phyloP scores from a whole-genome alignment of 1,140 invertebrate genomes.

The Pectinophora gossypiella region DNA sequence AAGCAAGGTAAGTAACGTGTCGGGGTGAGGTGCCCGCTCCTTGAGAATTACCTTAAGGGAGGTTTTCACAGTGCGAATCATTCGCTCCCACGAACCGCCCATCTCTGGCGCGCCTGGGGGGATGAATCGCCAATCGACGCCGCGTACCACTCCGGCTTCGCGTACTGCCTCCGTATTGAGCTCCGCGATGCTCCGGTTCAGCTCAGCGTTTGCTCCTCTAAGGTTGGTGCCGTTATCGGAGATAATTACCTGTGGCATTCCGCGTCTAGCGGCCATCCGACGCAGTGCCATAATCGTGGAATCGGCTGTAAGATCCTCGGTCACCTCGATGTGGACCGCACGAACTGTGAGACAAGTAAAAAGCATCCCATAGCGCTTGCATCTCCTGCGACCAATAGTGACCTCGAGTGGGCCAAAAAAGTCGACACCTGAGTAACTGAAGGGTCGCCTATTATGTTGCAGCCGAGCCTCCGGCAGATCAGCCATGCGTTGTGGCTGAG shows the following conservation, averaged over 20 bases:
- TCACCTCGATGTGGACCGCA: constrained; percentile 26
- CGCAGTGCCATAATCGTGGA: constrained; percentile 26
- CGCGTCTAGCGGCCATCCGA: constrained; percentile 21
- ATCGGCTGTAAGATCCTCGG: constrained; percentile 14
- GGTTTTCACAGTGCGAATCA: constrained; percentile 12
- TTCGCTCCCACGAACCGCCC: constrained; percentile 18
- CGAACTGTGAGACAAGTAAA: constrained; percentile 17
- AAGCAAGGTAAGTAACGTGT: constrained; percentile 7
- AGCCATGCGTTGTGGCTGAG: constrained; percentile 18
- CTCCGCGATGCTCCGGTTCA: constrained; percentile 13
- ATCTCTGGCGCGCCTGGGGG: constrained; percentile 39
- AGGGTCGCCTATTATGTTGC: constrained; percentile 21
- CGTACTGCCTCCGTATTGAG: constrained; percentile 9
- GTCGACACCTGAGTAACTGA: constrained; percentile 28
- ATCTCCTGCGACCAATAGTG: constrained; percentile 18
- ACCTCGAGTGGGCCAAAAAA: constrained; percentile 41
- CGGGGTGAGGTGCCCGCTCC: constrained; percentile 3
- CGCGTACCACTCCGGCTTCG: neutral
- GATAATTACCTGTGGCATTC: constrained; percentile 12
- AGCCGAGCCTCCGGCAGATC: constrained; percentile 23
- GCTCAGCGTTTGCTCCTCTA: constrained; percentile 24
- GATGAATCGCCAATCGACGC: constrained; percentile 37
- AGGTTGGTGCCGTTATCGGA: constrained; percentile 42
- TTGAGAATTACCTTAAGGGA: constrained; percentile 3
- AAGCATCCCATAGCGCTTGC: constrained; percentile 47